phyloP scores from a whole-genome alignment of 1,140 invertebrate species.

The Drosophila lini region DNA sequence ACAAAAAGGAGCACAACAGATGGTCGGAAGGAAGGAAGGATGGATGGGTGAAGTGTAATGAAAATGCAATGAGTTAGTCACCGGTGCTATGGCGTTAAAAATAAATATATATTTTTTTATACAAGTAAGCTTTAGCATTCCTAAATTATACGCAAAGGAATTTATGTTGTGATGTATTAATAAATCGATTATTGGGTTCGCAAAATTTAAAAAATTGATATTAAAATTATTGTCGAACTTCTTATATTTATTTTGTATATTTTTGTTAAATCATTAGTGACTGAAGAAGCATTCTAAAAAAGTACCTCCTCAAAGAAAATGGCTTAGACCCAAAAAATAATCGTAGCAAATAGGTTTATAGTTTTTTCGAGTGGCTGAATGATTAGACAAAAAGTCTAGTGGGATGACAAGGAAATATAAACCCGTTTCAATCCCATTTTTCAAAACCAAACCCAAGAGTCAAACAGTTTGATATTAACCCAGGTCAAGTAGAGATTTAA shows the following conservation, averaged over 20 bases:
- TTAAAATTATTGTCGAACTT: too few species aligned
- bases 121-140: background rate
- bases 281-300: background rate
- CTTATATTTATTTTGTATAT: too few species aligned
- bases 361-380: constrained; percentile 47
- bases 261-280: background rate
- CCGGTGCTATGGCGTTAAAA: constrained; percentile 28
- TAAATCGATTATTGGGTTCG: too few species aligned
- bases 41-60: background rate
- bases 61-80: constrained; percentile 45
- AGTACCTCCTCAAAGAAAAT: background rate
- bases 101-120: background rate
- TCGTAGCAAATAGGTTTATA: constrained; percentile 11
- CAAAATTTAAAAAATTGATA: background rate
- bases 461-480: constrained; percentile 35
- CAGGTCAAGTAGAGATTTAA: constrained; percentile 22
- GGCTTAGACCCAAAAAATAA: constrained; percentile 32
- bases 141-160: background rate
- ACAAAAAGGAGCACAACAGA: constrained; percentile 30
- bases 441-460: background rate
- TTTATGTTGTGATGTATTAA: background rate
- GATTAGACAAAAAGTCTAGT: constrained; percentile 46
- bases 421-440: background rate
- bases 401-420: constrained; percentile 5
- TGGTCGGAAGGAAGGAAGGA: constrained; percentile 19